Evolutionary conservation across 2,888 invertebrate species (phyloP).

Genomic region (Drosophila birchii): DNA sequence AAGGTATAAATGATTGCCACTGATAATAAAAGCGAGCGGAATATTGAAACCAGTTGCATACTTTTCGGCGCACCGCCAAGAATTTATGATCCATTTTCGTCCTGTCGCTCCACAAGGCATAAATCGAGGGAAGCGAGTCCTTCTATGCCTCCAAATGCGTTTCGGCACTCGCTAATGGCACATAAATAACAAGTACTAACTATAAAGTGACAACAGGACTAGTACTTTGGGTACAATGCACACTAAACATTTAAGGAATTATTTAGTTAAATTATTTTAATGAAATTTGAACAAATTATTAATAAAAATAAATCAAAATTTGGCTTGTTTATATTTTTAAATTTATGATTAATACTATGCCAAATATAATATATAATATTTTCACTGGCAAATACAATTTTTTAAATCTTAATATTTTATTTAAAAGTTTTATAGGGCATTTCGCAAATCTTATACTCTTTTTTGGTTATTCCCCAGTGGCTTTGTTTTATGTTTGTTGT

Average conservation of each 20-base stretch:
- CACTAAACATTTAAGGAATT: neutral
- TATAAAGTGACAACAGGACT: conserved; percentile 58
- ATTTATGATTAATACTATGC: neutral
- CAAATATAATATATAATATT: neutral
- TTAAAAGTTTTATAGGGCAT: neutral
- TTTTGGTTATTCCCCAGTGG: conserved; percentile 6
- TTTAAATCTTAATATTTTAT: neutral
- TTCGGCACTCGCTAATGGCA: conserved; percentile 64
- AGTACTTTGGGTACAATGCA: neutral
- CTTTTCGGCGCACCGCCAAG: conserved; percentile 46
- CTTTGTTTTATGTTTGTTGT: conserved; percentile 59
- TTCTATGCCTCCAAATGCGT: conserved; percentile 54
- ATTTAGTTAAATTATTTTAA: neutral
- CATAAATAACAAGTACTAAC: conserved; percentile 71
- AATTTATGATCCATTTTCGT: conserved; percentile 64
- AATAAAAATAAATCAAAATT: neutral
- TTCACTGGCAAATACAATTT: neutral
- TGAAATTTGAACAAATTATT: too few species aligned
- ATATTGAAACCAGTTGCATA: conserved; percentile 72
- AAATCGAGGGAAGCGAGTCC: conserved; percentile 46
- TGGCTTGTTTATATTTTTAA: neutral
- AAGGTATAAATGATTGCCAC: conserved; percentile 60
- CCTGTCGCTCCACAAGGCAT: conserved; percentile 50
- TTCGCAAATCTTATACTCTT: neutral
- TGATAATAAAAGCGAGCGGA: conserved; percentile 64